These are phyloP conservation scores for Danio jaintianensis DNA, from an alignment of 2,797 vertebrate species.

Conservation along the genomic window DNA sequence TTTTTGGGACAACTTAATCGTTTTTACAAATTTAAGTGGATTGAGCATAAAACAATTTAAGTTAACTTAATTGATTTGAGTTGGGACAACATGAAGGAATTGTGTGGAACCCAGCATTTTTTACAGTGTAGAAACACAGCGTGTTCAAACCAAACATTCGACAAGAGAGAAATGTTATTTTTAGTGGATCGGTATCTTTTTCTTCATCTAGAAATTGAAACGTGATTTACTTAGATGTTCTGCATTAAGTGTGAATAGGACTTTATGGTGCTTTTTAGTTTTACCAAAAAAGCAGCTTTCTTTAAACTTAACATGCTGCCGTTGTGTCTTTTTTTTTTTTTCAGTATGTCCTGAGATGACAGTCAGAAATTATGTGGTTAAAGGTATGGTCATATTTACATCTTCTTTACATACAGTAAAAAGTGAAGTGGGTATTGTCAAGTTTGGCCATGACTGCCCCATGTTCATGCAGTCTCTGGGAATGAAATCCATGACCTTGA, in stretches of 20 bases:
- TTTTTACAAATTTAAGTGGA: no score
- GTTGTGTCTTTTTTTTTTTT: constrained; percentile 38
- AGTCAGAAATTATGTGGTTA: constrained; percentile 78
- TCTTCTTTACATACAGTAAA: not conserved
- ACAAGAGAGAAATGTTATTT: not conserved
- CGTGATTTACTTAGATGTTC: not conserved
- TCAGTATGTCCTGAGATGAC: constrained; percentile 82
- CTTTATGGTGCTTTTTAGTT: not conserved
- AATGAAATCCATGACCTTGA: not conserved
- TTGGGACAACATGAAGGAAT: no score
- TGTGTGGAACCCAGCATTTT: no score
- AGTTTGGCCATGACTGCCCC: no score
- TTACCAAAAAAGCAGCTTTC: not conserved
- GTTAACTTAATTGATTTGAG: no score
- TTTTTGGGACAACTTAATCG: no score
- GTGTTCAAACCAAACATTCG: not conserved
- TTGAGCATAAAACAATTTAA: no score
- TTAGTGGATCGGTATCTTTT: no score
- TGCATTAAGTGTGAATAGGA: not conserved
- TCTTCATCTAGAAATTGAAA: not conserved
- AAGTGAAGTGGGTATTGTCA: no score
- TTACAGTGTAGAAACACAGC: no score
- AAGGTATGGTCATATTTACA: constrained; percentile 69
- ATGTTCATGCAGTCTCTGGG: not conserved
- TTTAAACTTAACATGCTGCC: not conserved